Conservation (phyloP, 2,113 vertebrate species). For the Blennius ocellaris region DNA sequence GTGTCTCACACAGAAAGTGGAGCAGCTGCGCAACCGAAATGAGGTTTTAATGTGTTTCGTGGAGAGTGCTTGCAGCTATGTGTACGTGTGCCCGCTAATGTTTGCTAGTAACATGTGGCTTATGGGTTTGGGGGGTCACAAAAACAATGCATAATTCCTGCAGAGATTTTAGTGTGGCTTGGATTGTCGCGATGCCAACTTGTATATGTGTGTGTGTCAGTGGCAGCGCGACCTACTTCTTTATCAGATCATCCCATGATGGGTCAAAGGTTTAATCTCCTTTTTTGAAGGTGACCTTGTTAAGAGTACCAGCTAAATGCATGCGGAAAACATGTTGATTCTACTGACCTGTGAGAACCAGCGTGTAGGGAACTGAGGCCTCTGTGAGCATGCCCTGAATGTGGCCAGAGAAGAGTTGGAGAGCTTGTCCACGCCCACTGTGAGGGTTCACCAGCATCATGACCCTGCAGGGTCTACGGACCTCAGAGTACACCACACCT, state of each 20-base stretch:
- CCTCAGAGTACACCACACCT: conserved; percentile 48
- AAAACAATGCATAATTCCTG: conserved; percentile 52
- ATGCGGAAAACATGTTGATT: background rate
- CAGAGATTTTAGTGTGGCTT: conserved; percentile 19
- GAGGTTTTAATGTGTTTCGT: conserved; percentile 31
- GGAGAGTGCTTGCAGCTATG: conserved; percentile 7
- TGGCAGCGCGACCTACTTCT: conserved; percentile 40
- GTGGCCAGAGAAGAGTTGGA: conserved; percentile 83
- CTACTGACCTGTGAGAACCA: conserved; percentile 87
- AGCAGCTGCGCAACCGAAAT: conserved; percentile 26
- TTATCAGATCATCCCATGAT: conserved; percentile 1
- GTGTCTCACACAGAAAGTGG: conserved; percentile 28
- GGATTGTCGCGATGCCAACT: conserved; percentile 1
- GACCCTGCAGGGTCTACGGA: conserved; percentile 79
- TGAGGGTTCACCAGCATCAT: conserved; percentile 90
- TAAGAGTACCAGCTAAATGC: background rate
- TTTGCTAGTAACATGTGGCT: conserved; percentile 13
- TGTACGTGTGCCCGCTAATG: background rate
- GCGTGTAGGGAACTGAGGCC: conserved; percentile 82
- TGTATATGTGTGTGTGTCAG: conserved; percentile 5
- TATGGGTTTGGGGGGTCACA: conserved; percentile 28
- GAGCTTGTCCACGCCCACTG: conserved; percentile 86
- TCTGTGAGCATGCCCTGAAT: conserved; percentile 87
- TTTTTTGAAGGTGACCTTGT: conserved; percentile 23
- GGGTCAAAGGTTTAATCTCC: conserved; percentile 44